Base-by-base conservation (phyloP, 2,797 vertebrate genomes). In the Mormyrus hasselquistii region DNA sequence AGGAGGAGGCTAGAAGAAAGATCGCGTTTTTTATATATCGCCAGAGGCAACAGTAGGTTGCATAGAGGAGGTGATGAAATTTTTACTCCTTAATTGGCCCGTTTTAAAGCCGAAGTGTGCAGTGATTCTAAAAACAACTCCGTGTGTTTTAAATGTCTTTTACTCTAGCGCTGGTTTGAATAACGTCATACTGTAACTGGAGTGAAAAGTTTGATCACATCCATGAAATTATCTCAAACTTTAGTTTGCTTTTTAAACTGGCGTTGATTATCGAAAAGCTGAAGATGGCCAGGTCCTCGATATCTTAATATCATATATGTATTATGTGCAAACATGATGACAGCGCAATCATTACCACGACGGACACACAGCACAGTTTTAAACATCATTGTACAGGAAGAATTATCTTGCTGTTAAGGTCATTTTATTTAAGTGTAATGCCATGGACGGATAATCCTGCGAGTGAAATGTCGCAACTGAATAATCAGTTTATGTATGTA, bases 51-150 rank as follows among this genome's bases (percentile, higher is more conserved):
- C 69, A 52, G 69, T 76, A 55, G 57, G 34, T 6, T 86, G 22
- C 22, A 55, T 53, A 52, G 73, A 83, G 59, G 65, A 83, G 38
- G 25, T 87, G 86, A 47, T 87, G 47, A 76, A 53, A 73, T 86
- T 89, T 87, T 57, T 85, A 76, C 84, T 22, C 50, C n/a, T 83
- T 82, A 87, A 82, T 83, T 82, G 59, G 34, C 52, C 50, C 86
- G 50, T 62, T 85, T 87, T 82, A 38, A 89, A 88, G 34, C 69
- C 19, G 52, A 83, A 89, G 9, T 41, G 3, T 87, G 86, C 25
- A 87, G 9, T 88, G 73, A 44, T 82, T 87, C 22, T 59, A 47
- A 29, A 87, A 50, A 38, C 8, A 87, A 87, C 62, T 55, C 9
- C 25, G 29, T 86, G 59, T 38, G n/a, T 49, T 87, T 65, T 22